Base-by-base conservation (phyloP, 1,140 invertebrate genomes). In the Caerostris extrusa region DNA sequence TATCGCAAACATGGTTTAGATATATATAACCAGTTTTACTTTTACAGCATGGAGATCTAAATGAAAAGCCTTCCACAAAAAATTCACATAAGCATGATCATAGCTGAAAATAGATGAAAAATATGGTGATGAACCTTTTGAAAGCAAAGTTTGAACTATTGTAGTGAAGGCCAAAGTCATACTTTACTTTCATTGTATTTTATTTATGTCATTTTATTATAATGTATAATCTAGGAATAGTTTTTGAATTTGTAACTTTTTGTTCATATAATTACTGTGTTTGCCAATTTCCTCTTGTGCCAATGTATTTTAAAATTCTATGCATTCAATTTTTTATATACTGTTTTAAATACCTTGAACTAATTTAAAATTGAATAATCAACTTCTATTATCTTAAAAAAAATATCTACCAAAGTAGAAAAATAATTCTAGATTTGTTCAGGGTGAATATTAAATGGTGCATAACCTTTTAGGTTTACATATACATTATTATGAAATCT, bases 21-120 rank as follows among this genome's bases (percentile, higher is more conserved):
- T 34, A 34, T 34, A 34, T 34, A 34, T 34, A 34, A 34, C 34
- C 34, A 34, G 17, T 85, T 85, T 3, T 19, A 10, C 8, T 14
- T 50, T 93, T 92, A n/a, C 67, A 93, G 91, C 67, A 87, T 77
- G 91, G 91, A 6, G 64, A 58, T 87, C 50, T 82, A 83, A 81
- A 50, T 64, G 85, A 93, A 58, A 88, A 77, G 12, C 58, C 83
- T 50, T 61, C 81, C 34, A 57, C 69, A 53, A 91, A 91, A 58
- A 83, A 57, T 69, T 77, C 17, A 3, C 90, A 92, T 67, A 92
- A 92, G 57, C 34, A 81, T 55, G 90, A 92, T 6, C 90, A 92
- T n/a, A 92, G 90, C 71, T 92, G 90, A 92, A 92, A 92, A 12
- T 50, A 64, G 34, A 7, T 7, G 17, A 85, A 4, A 8, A n/a